phyloP scores from a whole-genome alignment of 2,888 invertebrate species.

The Melangyna quadrimaculata region DNA sequence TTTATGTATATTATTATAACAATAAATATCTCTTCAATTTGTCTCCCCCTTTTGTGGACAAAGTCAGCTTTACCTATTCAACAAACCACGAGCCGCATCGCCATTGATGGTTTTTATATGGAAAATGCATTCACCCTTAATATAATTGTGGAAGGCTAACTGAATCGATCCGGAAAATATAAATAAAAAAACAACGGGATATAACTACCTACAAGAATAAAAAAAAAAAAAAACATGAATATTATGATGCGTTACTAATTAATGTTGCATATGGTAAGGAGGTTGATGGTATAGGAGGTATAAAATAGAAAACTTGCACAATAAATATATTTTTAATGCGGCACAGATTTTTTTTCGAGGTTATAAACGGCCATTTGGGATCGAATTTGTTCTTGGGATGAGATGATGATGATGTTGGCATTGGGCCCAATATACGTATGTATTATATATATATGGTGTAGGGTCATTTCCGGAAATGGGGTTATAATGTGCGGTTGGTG shows the following conservation, averaged over 20 bases:
- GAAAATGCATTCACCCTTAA: constrained; percentile 34
- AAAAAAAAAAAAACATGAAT: constrained; percentile 33
- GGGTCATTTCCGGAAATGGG: constrained; percentile 11
- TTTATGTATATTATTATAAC: no score
- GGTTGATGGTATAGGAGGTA: no score
- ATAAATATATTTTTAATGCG: constrained; percentile 55
- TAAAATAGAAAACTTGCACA: constrained; percentile 49
- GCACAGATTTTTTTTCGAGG: constrained; percentile 60
- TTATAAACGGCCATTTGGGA: constrained; percentile 5
- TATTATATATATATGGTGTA: no score
- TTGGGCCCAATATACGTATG: neutral
- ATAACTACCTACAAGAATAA: neutral
- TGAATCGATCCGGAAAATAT: constrained; percentile 21
- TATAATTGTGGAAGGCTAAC: neutral
- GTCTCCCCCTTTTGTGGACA: neutral
- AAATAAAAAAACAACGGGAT: neutral
- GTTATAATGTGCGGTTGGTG: constrained; percentile 54
- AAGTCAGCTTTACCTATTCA: neutral
- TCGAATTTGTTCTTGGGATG: neutral
- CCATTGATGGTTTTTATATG: constrained; percentile 25
- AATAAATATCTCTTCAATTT: constrained; percentile 5
- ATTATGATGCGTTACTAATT: constrained; percentile 71
- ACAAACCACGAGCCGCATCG: neutral
- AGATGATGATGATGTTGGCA: neutral
- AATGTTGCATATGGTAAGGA: constrained; percentile 53